Evolutionary conservation across 2,797 vertebrate species (phyloP), one percentile per base, ranked within the genome.

Genomic region (Enteromius fasciolatus): DNA sequence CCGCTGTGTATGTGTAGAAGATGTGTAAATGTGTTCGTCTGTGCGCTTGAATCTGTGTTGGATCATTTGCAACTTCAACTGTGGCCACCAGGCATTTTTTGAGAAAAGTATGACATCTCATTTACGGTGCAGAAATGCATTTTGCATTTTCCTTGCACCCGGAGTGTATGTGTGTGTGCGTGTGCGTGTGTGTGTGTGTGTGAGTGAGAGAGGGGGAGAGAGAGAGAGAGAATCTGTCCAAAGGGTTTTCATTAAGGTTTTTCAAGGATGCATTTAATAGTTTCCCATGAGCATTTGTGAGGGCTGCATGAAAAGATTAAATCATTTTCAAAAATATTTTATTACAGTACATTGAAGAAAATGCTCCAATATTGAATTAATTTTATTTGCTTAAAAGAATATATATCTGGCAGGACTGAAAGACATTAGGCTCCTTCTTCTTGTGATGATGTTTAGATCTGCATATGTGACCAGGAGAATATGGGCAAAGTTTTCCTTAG

Each of bases 51-150:
- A 12, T 44, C 33, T 67, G 12, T n/a, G 20, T 57, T 2, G 33
- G 63, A 70, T 36, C 28, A 12, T 76, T 48, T 66, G 46, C 48
- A 52, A 20, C 39, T 72, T 11, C 61, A 31, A 2, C 39, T 44
- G 44, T 72, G 52, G 33, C 44, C 59, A 72, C 46, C 57, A 67
- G 67, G 31, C 23, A 17, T 63, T 78, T 82, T 57, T 68, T 77
- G 41, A 59, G 23, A 86, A 81, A 77, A 80, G 76, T 59, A 59
- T 84, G 28, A 54, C 78, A 82, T 79, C 66, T 76, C 15, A 83
- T 80, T 85, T 86, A 59, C 66, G 17, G 20, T 78, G 69, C 25
- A 18, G 64, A 78, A 85, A 79, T 81, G 50, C n/a, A 31, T 86
- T 54, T 78, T 44, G 50, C 20, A 36, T 41, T 59, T 59, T 57